These are phyloP conservation scores for Callorhinus ursinus DNA, from an alignment of 2,113 vertebrate species.

Conservation along the genomic window DNA sequence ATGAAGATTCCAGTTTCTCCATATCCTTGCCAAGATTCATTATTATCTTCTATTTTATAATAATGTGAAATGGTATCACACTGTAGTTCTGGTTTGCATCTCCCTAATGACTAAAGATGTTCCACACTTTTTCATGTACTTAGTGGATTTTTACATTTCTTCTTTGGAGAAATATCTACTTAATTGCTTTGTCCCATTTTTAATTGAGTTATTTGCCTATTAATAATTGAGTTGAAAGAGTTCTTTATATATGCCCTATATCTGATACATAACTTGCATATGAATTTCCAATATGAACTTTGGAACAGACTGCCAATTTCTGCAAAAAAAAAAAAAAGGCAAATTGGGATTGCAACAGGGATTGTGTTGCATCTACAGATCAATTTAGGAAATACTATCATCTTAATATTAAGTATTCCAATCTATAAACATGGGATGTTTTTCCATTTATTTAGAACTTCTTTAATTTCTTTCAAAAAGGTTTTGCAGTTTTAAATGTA, in stretches of 20 bases:
- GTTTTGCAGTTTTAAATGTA: constrained; percentile 1
- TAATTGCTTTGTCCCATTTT: neutral
- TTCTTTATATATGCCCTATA: neutral
- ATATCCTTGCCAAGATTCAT: neutral
- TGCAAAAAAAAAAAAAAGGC: neutral
- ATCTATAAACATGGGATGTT: neutral
- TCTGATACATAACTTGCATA: neutral
- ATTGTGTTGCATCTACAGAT: neutral
- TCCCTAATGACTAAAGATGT: neutral
- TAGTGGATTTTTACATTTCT: neutral
- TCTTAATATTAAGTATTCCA: neutral
- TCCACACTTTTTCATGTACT: neutral
- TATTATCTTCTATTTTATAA: neutral
- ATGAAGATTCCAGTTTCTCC: neutral
- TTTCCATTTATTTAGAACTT: neutral
- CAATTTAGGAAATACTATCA: neutral
- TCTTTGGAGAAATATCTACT: neutral
- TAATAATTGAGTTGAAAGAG: neutral
- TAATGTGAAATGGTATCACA: neutral
- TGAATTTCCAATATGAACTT: neutral
- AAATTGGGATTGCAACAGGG: neutral
- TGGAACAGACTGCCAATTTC: neutral
- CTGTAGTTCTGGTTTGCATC: neutral
- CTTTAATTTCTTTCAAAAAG: neutral
- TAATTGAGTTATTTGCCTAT: neutral